Evolutionary conservation across 2,888 invertebrate species (phyloP), one percentile per base, ranked within the genome.

Genomic region (Nematopogon swammerdamellus): DNA sequence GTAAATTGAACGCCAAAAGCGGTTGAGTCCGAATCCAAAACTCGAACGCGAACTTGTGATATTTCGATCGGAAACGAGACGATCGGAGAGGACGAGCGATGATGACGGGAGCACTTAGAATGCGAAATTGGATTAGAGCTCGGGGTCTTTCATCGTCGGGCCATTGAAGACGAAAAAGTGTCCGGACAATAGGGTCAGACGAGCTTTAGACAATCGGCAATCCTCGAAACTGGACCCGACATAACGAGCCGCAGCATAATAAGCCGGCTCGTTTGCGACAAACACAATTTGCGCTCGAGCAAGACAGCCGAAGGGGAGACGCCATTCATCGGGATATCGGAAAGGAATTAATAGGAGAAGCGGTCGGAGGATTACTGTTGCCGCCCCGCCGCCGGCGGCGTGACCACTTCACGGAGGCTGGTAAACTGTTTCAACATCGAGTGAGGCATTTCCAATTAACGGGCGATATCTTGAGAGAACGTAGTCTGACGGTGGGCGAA

Each of bases 51-150:
- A n/a, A n/a, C n/a, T n/a, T n/a, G n/a, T n/a, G n/a, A n/a, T n/a
- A n/a, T n/a, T n/a, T n/a, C n/a, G 25, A 25, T 25, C 25, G 25
- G 8, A 25, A 25, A 25, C 25, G 25, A n/a, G n/a, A 8, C 25
- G 25, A 8, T 25, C 25, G n/a, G n/a, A n/a, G n/a, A n/a, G n/a
- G n/a, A n/a, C n/a, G n/a, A n/a, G n/a, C n/a, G n/a, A n/a, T n/a
- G n/a, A n/a, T n/a, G n/a, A n/a, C n/a, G n/a, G n/a, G n/a, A n/a
- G 59, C 59, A 62, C 62, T 63, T 63, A 63, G 57, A 60, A 60
- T 59, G 62, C 60, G 59, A 63, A 65, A 67, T 67, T 67, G 63
- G 64, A 70, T 70, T 68, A 67, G 62, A 59, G 45, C 8, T 10
- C 30, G 29, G 16, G 25, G 29, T 18, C 18, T 46, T 29, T 16